phyloP scores from a whole-genome alignment of 1,140 invertebrate genomes.

The Heliconius hermathena region DNA sequence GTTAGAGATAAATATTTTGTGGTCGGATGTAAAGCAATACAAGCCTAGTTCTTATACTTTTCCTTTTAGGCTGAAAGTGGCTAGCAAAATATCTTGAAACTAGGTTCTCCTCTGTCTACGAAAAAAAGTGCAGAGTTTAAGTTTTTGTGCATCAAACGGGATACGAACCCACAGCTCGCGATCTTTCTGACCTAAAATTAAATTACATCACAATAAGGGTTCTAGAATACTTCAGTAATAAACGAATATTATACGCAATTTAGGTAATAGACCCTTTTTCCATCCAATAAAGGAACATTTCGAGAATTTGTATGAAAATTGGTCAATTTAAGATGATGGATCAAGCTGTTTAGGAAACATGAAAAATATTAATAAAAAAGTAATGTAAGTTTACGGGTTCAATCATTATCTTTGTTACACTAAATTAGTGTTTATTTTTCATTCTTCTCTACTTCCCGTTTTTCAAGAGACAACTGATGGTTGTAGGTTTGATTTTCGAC shows the following conservation, averaged over 20 bases:
- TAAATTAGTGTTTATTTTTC: too few relatives aligned
- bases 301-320: neutral
- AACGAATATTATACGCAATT: neutral
- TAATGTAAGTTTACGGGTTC: neutral
- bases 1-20: too few relatives aligned
- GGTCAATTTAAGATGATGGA: slow-evolving; percentile 10
- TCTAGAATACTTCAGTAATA: neutral
- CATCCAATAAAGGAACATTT: slow-evolving; percentile 1
- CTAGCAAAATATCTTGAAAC: too few relatives aligned
- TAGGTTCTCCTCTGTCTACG: too few relatives aligned
- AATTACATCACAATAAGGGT: neutral
- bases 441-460: too few relatives aligned
- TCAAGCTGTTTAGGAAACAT: neutral
- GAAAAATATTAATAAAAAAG: neutral
- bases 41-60: too few relatives aligned
- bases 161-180: neutral
- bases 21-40: too few relatives aligned
- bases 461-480: too few relatives aligned
- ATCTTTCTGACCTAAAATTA: too few relatives aligned
- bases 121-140: too few relatives aligned
- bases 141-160: neutral
- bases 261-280: neutral
- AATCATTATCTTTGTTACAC: neutral
- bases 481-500: too few relatives aligned
- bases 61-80: too few relatives aligned